Base-by-base conservation (phyloP, 2,113 vertebrate genomes). In the Apaloderma vittatum region DNA sequence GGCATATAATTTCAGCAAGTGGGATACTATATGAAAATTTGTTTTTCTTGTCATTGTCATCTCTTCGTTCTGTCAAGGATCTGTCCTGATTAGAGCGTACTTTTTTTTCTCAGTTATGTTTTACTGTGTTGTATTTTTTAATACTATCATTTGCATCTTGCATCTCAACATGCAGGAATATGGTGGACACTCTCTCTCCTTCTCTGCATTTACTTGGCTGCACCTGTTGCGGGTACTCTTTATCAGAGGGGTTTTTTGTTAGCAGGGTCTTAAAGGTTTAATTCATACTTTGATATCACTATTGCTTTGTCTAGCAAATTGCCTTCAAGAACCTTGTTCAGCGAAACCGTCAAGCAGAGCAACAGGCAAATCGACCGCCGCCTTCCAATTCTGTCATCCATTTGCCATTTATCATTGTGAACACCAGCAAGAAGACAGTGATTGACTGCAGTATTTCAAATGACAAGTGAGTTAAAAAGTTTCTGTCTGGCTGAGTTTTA, bases 391-490 rank as follows among this genome's bases (percentile, higher is more conserved):
- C 99, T 27, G 99, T 99, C 97, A 99, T 99, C 97, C 99, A 99
- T 95, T 98, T 99, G 80, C 99, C 99, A 58, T 99, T 99, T 96
- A 99, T 99, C 93, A 99, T 99, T 40, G 99, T 99, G 93, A 99
- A 99, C 98, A 99, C 99, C 99, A 99, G 99, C 99, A 99, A 99
- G 98, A 99, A 99, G 98, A 99, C 99, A 0, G 99, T 99, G 97
- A 99, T 99, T 10, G 99, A 99, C 98, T 99, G 99, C 98, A 99
- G 99, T 98, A 99, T 99, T 98, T 99, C 99, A 84, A 99, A 99
- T 48, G 99, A 99, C 98, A 99, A 99, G 99, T 99, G 98, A 52
- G 99, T 98, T 63, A 49, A 45, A 12, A 32, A 74, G 30, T 29
- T 90, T 51, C 32, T 55, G 0, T 59, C 26, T 40, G 36, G 6